phyloP scores from a whole-genome alignment of 2,797 vertebrate genomes.

The Epinephelus malabaricus region DNA sequence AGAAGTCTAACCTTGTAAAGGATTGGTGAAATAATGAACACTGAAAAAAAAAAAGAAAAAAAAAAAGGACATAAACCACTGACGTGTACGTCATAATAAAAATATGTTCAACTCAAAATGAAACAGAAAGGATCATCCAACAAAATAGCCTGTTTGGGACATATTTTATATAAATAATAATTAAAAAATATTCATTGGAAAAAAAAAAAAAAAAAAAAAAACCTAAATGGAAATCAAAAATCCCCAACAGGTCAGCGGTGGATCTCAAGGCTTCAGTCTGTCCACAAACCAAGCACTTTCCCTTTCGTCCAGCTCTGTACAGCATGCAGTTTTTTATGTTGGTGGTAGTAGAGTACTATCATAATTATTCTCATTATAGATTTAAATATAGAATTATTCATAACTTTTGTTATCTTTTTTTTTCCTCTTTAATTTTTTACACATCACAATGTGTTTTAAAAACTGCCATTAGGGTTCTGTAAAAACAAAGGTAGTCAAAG shows the following conservation, averaged over 20 bases:
- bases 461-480: conserved; percentile 80
- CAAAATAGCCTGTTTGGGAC: conserved; percentile 83
- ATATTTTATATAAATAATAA: conserved; percentile 91
- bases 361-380: conserved; percentile 70
- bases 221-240: conserved; percentile 71
- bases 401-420: conserved; percentile 62
- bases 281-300: conserved; percentile 71
- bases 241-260: conserved; percentile 67
- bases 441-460: conserved; percentile 83
- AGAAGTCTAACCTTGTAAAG: conserved; percentile 1
- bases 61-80: conserved; percentile 28
- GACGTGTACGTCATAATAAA: conserved; percentile 45
- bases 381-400: conserved; percentile 84
- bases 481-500: conserved; percentile 80
- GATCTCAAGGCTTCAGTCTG: conserved; percentile 67
- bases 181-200: conserved; percentile 87
- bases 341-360: conserved; percentile 69
- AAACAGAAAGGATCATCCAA: conserved; percentile 74
- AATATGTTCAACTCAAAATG: conserved; percentile 42
- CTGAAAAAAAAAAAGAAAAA: not conserved
- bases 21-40: conserved; percentile 2
- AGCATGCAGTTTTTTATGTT: conserved; percentile 87
- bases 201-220: conserved; percentile 69
- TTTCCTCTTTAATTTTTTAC: conserved; percentile 73
- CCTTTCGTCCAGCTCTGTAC: conserved; percentile 83